Percentiles rank a stretch among this genome's conserved stretches.
Evolutionary conservation across 2,113 vertebrate genomes (phyloP).

Genomic region (Chauna torquata): DNA sequence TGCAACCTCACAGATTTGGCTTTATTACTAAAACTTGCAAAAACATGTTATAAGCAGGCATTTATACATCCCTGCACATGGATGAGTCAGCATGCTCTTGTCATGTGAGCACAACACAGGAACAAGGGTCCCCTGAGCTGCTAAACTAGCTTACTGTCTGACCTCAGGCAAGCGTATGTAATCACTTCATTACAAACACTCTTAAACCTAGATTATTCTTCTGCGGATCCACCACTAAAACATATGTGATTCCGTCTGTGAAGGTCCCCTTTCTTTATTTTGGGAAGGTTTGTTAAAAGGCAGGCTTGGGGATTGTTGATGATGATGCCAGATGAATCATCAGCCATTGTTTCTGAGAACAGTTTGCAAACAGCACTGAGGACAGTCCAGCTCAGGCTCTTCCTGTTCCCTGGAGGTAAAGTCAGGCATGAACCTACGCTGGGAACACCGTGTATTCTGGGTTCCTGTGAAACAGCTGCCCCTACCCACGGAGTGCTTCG

Average conservation of each 20-base stretch:
- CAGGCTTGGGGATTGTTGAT: conserved; percentile 4
- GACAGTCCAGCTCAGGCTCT: conserved; percentile 46
- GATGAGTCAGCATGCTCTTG: conserved; percentile 7
- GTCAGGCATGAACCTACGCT: conserved; percentile 33
- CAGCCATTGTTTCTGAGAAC: conserved; percentile 54
- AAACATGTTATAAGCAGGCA: conserved; percentile 39
- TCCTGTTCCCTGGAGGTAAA: conserved; percentile 48
- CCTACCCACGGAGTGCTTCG: conserved; percentile 16
- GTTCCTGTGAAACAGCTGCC: conserved; percentile 45
- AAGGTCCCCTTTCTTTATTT: conserved; percentile 11
- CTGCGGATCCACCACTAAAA: not conserved
- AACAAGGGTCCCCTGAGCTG: conserved; percentile 37
- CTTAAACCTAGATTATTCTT: not conserved
- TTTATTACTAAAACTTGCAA: conserved; percentile 45
- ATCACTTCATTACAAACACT: conserved; percentile 29
- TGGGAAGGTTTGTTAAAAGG: not conserved
- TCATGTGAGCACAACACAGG: conserved; percentile 4
- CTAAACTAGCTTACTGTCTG: conserved; percentile 15
- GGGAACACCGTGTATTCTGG: conserved; percentile 42
- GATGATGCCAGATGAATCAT: conserved; percentile 49
- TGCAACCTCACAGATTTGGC: not conserved
- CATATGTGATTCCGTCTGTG: not conserved
- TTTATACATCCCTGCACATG: conserved; percentile 32
- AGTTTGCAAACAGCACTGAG: conserved; percentile 43
- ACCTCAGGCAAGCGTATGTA: conserved; percentile 32